Conservation (phyloP, 2,888 invertebrate genomes). For the Thymelicus acteon region DNA sequence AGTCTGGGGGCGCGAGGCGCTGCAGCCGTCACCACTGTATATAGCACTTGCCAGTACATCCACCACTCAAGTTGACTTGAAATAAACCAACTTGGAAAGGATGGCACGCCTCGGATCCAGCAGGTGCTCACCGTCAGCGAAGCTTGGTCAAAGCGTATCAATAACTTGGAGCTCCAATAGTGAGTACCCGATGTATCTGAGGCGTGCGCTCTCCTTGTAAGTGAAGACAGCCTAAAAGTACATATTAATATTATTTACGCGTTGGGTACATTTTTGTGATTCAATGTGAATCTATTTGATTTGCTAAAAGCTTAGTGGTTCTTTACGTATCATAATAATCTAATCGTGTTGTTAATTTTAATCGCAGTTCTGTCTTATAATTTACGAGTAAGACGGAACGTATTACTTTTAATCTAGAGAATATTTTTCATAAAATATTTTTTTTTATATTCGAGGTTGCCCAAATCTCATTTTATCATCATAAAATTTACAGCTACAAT, state of each 20-base stretch:
- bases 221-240: background rate
- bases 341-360: conserved; percentile 17
- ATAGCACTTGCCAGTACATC: conserved; percentile 18
- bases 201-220: too few relatives aligned
- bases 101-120: too few relatives aligned
- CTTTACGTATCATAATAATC: background rate
- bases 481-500: background rate
- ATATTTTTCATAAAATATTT: conserved; percentile 13
- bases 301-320: conserved; percentile 20
- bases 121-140: too few relatives aligned
- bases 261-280: conserved; percentile 9
- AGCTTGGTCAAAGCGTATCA: too few relatives aligned
- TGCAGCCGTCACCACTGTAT: background rate
- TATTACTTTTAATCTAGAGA: conserved; percentile 16
- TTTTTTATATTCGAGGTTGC: conserved; percentile 7
- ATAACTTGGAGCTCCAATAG: too few relatives aligned
- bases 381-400: conserved; percentile 18
- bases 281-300: background rate
- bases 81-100: too few relatives aligned
- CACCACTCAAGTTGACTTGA: background rate
- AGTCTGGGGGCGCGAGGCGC: too few relatives aligned
- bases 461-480: conserved; percentile 1
- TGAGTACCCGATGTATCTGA: too few relatives aligned
- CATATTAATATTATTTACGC: conserved; percentile 9
- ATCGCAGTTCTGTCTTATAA: conserved; percentile 11